Base-by-base conservation (phyloP, 2,888 invertebrate species). In the Sipha maydis region DNA sequence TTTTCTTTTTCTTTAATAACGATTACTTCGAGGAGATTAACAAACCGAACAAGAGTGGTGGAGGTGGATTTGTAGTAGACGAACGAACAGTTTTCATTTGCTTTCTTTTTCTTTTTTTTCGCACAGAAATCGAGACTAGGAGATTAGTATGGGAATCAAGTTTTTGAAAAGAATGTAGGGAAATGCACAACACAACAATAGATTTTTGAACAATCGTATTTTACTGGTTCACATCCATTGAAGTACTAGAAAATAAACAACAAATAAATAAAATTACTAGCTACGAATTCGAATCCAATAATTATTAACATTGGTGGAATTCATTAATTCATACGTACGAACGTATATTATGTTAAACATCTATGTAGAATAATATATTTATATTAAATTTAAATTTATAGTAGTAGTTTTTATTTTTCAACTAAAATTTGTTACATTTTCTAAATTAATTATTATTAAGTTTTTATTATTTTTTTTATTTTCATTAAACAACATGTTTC, bases 211-310 rank as follows among this genome's bases (percentile, higher is more conserved):
- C 79, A 86, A 86, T 56, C 54, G 41, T 73, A 84, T 78, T 85
- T 85, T 85, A 84, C 56, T 86, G 82, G 73, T 75, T 82, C 71
- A 88, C 78, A 73, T 80, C 80, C 76, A 69, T 73, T 8, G 73
- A 80, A 88, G 31, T 54, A 67, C 78, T 86, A 86, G 69, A 69
- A 89, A 89, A 73, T 80, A 89, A 77, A 82, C 77, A 84, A 73
- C 69, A 89, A 71, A 77, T 34, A 84, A 90, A 71, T 54, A 54
- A 80, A 56, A 67, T 73, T n/a, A 54, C 48, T 78, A 86, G 56
- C 86, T 86, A 86, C n/a, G 86, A 86, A 86, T 86, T 86, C 56
- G 78, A 86, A 79, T 73, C 71, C 79, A 75, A 61, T 71, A 71
- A 80, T 61, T 56, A 38, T 86, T 86, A 86, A 86, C 79, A 86